Conservation (phyloP, 2,113 vertebrate genomes). For the Erythrocercus mccallii region DNA sequence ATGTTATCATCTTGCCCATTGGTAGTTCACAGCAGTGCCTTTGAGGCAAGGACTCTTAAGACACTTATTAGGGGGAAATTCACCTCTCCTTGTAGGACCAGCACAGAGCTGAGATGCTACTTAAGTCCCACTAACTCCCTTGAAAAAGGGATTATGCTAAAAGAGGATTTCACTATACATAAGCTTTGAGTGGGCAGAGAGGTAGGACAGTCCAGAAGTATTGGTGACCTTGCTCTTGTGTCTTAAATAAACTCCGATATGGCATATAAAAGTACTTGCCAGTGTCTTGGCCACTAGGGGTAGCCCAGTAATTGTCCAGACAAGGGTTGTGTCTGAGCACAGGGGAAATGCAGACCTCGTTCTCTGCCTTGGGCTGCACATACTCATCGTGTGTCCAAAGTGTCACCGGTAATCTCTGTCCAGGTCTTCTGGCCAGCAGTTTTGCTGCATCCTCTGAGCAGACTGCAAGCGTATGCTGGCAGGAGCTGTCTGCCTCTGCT, state of each 20-base stretch:
- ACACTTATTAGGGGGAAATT: constrained; percentile 64
- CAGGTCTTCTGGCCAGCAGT: neutral
- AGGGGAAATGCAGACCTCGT: neutral
- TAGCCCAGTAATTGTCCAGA: neutral
- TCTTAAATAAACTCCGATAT: neutral
- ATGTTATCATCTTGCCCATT: constrained; percentile 43
- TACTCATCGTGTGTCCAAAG: constrained; percentile 13
- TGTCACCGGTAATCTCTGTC: neutral
- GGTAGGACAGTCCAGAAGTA: neutral
- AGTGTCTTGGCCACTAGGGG: neutral
- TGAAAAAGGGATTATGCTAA: constrained; percentile 27
- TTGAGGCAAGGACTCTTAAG: constrained; percentile 59
- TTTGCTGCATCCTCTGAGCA: neutral
- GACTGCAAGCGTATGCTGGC: neutral
- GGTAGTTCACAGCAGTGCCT: constrained; percentile 45
- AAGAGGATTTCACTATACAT: constrained; percentile 49
- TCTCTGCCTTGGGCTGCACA: neutral
- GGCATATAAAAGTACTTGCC: neutral
- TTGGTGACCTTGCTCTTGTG: constrained; percentile 7
- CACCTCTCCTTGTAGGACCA: constrained; percentile 39
- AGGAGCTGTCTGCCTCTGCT: neutral
- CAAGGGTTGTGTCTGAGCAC: neutral
- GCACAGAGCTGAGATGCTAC: neutral
- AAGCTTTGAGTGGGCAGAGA: constrained; percentile 53
- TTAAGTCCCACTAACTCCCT: constrained; percentile 22